Evolutionary conservation across 2,113 vertebrate genomes (phyloP), one percentile per base, ranked within the genome.

Genomic region (Protobothrops mucrosquamatus): DNA sequence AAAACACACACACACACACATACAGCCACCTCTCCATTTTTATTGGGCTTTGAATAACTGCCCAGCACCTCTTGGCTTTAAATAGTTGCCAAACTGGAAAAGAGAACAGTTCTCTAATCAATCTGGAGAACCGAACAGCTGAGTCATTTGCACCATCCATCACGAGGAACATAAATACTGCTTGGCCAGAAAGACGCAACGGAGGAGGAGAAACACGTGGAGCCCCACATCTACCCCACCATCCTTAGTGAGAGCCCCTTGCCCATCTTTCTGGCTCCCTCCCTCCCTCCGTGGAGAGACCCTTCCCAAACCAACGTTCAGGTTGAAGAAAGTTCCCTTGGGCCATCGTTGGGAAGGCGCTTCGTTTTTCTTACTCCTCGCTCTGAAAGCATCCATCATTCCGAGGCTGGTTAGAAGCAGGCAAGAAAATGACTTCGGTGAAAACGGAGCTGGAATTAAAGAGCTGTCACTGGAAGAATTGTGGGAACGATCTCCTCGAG

Each of bases 111-210:
- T 90, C 88, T 0, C 2, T 29, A 3, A 9, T 15, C 0, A 0
- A 89, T 61, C 46, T 26, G 56, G 54, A n/a, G 55, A 54, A 14
- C 46, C 39, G 0, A 8, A 91, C 64, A 81, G 93, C 51, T 2
- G 0, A 39, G 1, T 85, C 87, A 64, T 90, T 52, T 55, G 4
- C 54, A 48, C 61, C 61, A 56, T 52, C 91, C 43, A 6, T 69
- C 18, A 93, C 11, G 0, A 0, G 89, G 22, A 0, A 11, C 22
- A 54, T 4, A 11, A 57, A 23, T 12, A 11, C 3, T 0, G 48
- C 92, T 64, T 26, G 46, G 59, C 87, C 12, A 10, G 9, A 24
- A 24, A 61, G 7, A 3, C 61, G 14, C 69, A 15, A 34, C n/a
- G 1, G 64, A 4, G 6, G 55, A 26, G 3, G n/a, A 74, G 51